Base-by-base conservation (phyloP, 2,888 invertebrate genomes). In the Agrenia bidenticulata region DNA sequence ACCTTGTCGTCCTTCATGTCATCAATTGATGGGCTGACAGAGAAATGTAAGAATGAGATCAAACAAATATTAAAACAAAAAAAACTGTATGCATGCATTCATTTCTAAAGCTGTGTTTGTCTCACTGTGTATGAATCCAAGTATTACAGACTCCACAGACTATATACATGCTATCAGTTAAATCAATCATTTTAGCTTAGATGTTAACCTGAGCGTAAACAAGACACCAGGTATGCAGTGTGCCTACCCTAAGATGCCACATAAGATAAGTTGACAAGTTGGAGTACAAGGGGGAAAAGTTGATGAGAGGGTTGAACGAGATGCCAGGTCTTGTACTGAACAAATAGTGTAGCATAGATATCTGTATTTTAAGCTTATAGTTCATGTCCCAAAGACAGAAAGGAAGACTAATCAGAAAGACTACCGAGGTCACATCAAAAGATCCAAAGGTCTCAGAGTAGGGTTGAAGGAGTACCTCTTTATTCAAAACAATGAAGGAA, bases 401-500 rank as follows among this genome's bases (percentile, higher is more conserved):
- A 45, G 45, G 45, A 4, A 15, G 45, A 45, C 45, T 45, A 45
- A 45, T 45, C 45, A 45, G 19, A 45, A 15, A 17, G 45, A 45
- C 45, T 45, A 45, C n/a, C 45, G 45, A 45, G 45, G 45, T 45
- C 45, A 45, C 19, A 19, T 45, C 15, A 7, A 9, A 15, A 45
- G 4, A 45, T 45, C 7, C 15, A 39, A 39, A 39, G 39, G 39
- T 39, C 39, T 39, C 15, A 7, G 32, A 7, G 32, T 32, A 32
- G 45, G 19, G 24, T 17, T 39, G 59, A 13, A 59, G 57, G 17
- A 23, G 45, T 59, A 23, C 49, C n/a, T 59, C 17, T 32, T 32
- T 32, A 59, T 39, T 21, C 32, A 61, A 61, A 61, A 61, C 61
- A 61, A 61, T 61, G 54, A 27, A 55, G 59, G 55, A 32, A 45